Percentiles rank a stretch among this genome's conserved stretches.
These are phyloP conservation scores for Drosophila arizonae DNA, from an alignment of 1,140 invertebrate genomes.

Conservation along the genomic window DNA sequence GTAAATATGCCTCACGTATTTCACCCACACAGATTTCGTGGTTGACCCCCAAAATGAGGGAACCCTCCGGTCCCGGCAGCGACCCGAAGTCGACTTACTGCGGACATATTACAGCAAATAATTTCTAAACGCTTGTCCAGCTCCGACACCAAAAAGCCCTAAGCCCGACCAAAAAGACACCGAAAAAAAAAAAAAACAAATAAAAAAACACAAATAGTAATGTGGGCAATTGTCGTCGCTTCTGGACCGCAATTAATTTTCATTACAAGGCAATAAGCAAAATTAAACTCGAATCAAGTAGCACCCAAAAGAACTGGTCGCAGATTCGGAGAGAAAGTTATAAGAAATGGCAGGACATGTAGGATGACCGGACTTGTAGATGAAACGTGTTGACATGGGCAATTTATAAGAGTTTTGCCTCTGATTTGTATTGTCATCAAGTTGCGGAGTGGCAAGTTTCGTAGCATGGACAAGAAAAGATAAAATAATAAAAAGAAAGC, in stretches of 20 bases:
- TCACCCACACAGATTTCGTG: slow-evolving; percentile 38
- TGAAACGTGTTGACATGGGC: slow-evolving; percentile 60
- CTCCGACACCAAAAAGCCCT: slow-evolving; percentile 9
- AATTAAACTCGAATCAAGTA: slow-evolving; percentile 76
- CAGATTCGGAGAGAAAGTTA: background rate
- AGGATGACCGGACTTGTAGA: background rate
- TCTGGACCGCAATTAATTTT: slow-evolving; percentile 74
- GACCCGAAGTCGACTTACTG: slow-evolving; percentile 11
- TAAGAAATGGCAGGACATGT: background rate
- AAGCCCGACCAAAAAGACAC: slow-evolving; percentile 14
- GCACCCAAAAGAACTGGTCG: slow-evolving; percentile 14
- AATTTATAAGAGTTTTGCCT: slow-evolving; percentile 59
- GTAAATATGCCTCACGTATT: slow-evolving; percentile 62
- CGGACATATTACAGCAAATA: slow-evolving; percentile 38
- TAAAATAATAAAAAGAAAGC: background rate
- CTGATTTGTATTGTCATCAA: slow-evolving; percentile 14
- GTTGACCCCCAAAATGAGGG: background rate
- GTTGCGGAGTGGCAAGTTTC: slow-evolving; percentile 3
- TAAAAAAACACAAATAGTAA: background rate
- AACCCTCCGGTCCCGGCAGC: background rate
- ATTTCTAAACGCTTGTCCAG: slow-evolving; percentile 49
- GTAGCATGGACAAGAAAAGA: background rate
- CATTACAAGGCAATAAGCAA: slow-evolving; percentile 77
- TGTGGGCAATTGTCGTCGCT: slow-evolving; percentile 40
- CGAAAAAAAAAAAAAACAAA: slow-evolving; percentile 13